Evolutionary conservation across 2,888 invertebrate genomes (phyloP).

Genomic region (Acleris cristana): DNA sequence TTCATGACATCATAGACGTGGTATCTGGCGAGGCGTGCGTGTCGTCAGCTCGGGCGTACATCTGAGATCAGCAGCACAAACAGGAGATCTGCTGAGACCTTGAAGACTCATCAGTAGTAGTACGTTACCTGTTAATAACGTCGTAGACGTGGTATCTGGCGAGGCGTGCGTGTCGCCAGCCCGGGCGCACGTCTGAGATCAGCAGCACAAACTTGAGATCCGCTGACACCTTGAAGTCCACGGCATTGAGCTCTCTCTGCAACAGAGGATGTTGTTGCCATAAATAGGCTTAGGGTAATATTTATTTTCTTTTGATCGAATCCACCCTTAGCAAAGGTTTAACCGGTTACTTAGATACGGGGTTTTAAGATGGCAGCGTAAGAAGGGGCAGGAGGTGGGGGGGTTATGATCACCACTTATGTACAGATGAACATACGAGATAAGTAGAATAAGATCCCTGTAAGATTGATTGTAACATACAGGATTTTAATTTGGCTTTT

Average conservation of each 20-base stretch:
- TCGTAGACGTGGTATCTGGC: conserved; percentile 88
- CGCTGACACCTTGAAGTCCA: conserved; percentile 90
- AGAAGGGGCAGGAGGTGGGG: too few relatives aligned
- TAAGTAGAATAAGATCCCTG: too few relatives aligned
- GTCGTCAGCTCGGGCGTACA: conserved; percentile 84
- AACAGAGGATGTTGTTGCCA: conserved; percentile 35
- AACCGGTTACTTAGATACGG: too few relatives aligned
- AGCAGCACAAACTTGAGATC: conserved; percentile 91
- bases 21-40: conserved; percentile 86
- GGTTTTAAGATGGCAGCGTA: too few relatives aligned
- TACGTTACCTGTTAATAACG: conserved; percentile 83
- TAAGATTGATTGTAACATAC: too few relatives aligned
- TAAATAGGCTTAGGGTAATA: neutral
- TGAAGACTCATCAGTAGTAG: too few relatives aligned
- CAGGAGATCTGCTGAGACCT: conserved; percentile 19
- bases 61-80: conserved; percentile 72
- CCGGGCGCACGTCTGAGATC: conserved; percentile 86
- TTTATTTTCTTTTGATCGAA: too few relatives aligned
- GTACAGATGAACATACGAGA: too few relatives aligned
- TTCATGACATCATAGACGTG: conserved; percentile 87
- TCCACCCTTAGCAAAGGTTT: too few relatives aligned
- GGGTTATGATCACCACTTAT: too few relatives aligned
- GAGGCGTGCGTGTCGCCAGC: conserved; percentile 85
- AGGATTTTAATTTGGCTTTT: too few relatives aligned
- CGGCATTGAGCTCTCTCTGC: conserved; percentile 90